Percentiles rank a stretch among this genome's conserved stretches.
These are phyloP conservation scores for Alligator sinensis DNA, from an alignment of 2,113 vertebrate genomes.

Conservation along the genomic window DNA sequence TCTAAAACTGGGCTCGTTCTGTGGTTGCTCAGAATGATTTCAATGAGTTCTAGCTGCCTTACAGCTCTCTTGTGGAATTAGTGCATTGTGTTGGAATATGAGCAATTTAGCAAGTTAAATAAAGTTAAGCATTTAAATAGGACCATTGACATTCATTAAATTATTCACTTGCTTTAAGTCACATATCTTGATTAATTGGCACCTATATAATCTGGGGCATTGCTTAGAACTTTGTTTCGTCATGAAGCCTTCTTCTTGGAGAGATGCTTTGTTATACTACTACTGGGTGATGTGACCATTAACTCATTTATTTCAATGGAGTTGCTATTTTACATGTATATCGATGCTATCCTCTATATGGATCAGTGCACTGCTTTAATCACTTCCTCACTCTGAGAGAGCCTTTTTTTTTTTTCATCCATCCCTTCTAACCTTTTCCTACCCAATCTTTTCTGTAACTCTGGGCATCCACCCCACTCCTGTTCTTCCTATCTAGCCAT, in stretches of 20 bases:
- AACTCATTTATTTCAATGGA: neutral
- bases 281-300: neutral
- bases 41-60: neutral
- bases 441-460: too few relatives aligned
- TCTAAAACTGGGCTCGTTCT: neutral
- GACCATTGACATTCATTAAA: neutral
- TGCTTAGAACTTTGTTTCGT: neutral
- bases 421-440: too few relatives aligned
- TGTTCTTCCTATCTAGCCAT: too few relatives aligned
- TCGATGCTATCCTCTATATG: neutral
- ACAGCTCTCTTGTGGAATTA: neutral
- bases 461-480: too few relatives aligned
- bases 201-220: neutral
- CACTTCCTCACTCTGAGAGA: too few relatives aligned
- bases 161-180: neutral
- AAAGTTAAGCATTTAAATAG: neutral
- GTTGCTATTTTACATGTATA: neutral
- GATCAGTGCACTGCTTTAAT: too few relatives aligned
- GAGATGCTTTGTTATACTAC: neutral
- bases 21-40: neutral
- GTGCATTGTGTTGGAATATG: neutral
- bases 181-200: neutral
- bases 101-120: neutral
- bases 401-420: too few relatives aligned
- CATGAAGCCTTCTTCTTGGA: neutral